Conservation (phyloP, 2,797 vertebrate genomes). For the Urosaurus nigricauda region DNA sequence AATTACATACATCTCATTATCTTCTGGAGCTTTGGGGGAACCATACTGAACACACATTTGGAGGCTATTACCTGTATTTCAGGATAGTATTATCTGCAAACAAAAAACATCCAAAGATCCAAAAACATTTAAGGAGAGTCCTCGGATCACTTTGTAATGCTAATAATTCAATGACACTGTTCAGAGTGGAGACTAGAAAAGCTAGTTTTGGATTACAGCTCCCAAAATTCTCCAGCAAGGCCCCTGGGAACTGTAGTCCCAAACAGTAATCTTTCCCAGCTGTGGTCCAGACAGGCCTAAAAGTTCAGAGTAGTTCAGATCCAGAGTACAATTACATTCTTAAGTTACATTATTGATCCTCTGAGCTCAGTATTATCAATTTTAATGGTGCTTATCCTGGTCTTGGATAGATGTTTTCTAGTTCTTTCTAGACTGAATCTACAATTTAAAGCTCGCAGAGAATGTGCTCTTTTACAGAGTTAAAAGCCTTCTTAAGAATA, state of each 20-base stretch:
- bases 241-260: too few species aligned
- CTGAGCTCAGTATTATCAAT: not conserved
- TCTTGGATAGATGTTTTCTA: not conserved
- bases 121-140: not conserved
- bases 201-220: too few species aligned
- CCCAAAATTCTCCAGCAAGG: too few species aligned
- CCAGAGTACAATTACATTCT: too few species aligned
- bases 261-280: too few species aligned
- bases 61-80: not conserved
- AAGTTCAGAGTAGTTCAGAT: too few species aligned
- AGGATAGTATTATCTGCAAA: not conserved
- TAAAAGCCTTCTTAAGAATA: not conserved
- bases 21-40: not conserved
- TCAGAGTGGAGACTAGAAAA: too few species aligned
- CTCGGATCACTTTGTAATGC: not conserved
- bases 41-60: not conserved
- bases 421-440: not conserved
- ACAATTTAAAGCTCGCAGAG: not conserved
- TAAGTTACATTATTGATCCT: too few species aligned
- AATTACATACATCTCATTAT: not conserved
- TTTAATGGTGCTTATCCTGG: not conserved
- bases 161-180: not conserved
- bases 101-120: too few species aligned
- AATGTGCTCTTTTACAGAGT: not conserved
- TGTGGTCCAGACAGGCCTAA: too few species aligned